phyloP scores from a whole-genome alignment of 2,797 vertebrate species.

The Balearica regulorum region DNA sequence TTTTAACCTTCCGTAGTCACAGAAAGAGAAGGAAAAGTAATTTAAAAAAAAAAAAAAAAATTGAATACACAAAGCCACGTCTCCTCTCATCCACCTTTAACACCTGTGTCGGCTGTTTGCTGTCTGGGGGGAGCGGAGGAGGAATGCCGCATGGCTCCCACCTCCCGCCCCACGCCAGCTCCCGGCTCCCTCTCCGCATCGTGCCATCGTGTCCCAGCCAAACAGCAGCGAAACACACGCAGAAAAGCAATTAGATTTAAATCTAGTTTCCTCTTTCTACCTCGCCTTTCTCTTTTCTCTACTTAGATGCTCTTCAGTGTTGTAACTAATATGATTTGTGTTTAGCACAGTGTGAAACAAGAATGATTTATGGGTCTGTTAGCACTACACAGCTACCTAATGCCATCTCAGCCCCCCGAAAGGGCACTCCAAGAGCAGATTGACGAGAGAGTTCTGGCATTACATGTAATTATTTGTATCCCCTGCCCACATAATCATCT shows the following conservation, averaged over 20 bases:
- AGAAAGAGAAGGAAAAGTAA: background rate
- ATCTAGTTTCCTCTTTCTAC: constrained; percentile 22
- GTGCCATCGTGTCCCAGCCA: background rate
- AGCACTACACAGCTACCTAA: background rate
- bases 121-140: background rate
- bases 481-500: background rate
- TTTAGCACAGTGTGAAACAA: constrained; percentile 25
- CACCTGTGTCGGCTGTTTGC: rapidly evolving
- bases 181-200: background rate
- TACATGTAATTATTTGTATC: background rate
- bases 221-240: background rate
- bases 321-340: constrained; percentile 38
- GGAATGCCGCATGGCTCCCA: rapidly evolving
- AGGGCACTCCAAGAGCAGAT: constrained; percentile 48
- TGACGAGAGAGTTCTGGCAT: background rate
- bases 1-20: constrained; percentile 22
- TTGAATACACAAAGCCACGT: background rate
- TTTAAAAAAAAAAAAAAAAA: background rate
- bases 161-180: background rate
- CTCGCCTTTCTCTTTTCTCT: background rate
- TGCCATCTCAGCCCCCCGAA: constrained; percentile 41
- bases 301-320: constrained; percentile 10
- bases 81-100: background rate
- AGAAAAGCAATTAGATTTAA: constrained; percentile 53
- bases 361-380: constrained; percentile 39